Evolutionary conservation across 2,113 vertebrate genomes (phyloP).

Genomic region (Gymnorhina tibicen): DNA sequence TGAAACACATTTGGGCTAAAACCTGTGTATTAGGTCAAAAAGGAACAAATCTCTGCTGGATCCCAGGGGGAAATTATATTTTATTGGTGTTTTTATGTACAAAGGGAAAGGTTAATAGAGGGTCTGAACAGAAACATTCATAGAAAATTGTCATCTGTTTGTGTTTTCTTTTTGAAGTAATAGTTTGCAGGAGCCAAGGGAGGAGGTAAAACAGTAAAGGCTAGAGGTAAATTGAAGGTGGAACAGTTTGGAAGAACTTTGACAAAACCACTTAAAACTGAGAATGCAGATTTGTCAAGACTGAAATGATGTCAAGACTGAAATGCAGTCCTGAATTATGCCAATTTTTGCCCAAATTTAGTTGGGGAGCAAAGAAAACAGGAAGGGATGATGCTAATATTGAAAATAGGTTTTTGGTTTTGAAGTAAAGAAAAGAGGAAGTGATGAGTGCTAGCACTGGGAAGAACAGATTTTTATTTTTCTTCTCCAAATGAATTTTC

Average conservation of each 20-base stretch:
- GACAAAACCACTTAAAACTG: neutral
- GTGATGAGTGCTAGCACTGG: neutral
- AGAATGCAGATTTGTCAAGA: neutral
- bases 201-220: conserved; percentile 24
- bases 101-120: conserved; percentile 59
- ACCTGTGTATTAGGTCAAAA: conserved; percentile 19
- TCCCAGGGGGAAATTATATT: conserved; percentile 11
- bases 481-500: neutral
- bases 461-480: neutral
- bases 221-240: conserved; percentile 32
- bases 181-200: conserved; percentile 19
- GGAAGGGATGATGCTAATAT: neutral
- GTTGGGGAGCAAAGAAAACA: neutral
- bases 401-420: neutral
- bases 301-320: neutral
- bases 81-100: conserved; percentile 55
- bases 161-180: conserved; percentile 48
- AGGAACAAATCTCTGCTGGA: conserved; percentile 37
- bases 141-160: conserved; percentile 52
- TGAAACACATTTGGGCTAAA: neutral
- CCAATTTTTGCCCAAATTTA: neutral
- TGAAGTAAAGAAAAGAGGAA: neutral
- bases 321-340: neutral
- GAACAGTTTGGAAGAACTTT: neutral
- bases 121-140: conserved; percentile 35